Base-by-base conservation (phyloP, 2,113 vertebrate species). In the Entosphenus tridentatus region DNA sequence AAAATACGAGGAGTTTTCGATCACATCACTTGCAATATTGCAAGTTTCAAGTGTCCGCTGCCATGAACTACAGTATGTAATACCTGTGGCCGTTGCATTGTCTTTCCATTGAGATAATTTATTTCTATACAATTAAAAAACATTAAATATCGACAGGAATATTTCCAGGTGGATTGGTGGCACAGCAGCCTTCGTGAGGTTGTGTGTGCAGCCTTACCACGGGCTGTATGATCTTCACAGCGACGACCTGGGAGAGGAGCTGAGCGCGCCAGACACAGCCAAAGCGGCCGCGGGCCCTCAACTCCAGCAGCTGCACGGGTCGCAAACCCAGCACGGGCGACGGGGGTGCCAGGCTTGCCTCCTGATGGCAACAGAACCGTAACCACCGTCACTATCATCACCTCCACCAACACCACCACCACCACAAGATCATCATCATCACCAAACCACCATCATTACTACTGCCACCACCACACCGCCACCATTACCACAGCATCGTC, bases 181-280 rank as follows among this genome's bases (percentile, higher is more conserved):
- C n/a, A 17, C 56, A 16, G 4, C 9, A 9, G 56, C 9, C 17
- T 39, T 9, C 10, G 8, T 55, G 21, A 12, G 14, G 3, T 11
- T 5, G 39, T n/a, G 13, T 56, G 14, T 11, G 18, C 56, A 16
- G 12, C 8, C 76, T 72, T 78, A 95, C 93, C 91, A 95, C 91
- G 68, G 96, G 81, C 7, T 91, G 91, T 80, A 98, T 96, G 82
- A 98, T 89, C 80, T 98, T 98, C 8, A 98, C 91, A 0, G 93
- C 93, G 58, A 98, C 89, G 0, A 87, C 84, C 54, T 96, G 87
- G 3, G 81, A 89, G 10, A 98, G 84, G 17, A 98, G 83, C 72
- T 95, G 91, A 14, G 91, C 93, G 78, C 95, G 96, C 93, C 93
- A 98, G 8, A 98, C 93, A 58, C 91, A 96, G 57, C 91, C 90